Evolutionary conservation across 2,113 vertebrate species (phyloP).

Genomic region (Leucoraja erinaceus): DNA sequence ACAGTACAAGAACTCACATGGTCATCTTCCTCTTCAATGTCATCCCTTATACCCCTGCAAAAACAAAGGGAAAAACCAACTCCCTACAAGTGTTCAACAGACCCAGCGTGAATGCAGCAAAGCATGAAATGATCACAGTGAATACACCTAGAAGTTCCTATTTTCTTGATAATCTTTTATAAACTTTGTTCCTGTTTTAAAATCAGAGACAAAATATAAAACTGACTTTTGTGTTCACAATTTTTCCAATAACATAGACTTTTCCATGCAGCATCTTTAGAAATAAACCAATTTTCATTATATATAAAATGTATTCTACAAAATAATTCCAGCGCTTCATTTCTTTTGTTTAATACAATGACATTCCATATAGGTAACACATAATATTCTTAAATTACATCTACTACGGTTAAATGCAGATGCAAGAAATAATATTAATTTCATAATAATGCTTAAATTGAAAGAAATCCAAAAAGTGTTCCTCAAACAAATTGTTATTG

Average conservation of each 20-base stretch:
- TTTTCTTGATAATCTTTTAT: slow-evolving; percentile 4
- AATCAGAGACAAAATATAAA: slow-evolving; percentile 1
- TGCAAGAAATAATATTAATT: neutral
- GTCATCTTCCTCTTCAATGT: slow-evolving; percentile 99
- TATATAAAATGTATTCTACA: neutral
- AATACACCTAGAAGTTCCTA: slow-evolving; percentile 27
- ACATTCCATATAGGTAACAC: neutral
- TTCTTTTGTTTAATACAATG: slow-evolving; percentile 1
- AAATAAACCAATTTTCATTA: neutral
- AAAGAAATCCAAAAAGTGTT: neutral
- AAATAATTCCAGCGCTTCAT: neutral
- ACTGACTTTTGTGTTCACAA: slow-evolving; percentile 24
- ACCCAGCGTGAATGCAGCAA: slow-evolving; percentile 66
- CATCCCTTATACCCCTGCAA: slow-evolving; percentile 99
- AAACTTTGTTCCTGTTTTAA: slow-evolving; percentile 19
- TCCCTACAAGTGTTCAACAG: slow-evolving; percentile 98
- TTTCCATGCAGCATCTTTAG: neutral
- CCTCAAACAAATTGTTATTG: neutral
- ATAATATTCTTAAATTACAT: neutral
- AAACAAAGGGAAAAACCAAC: slow-evolving; percentile 99
- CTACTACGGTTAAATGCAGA: neutral
- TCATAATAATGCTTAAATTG: neutral
- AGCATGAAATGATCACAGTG: slow-evolving; percentile 37
- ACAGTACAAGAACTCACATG: slow-evolving; percentile 94
- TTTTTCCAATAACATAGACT: neutral